Percentiles rank a stretch among this genome's conserved stretches.
phyloP scores from a whole-genome alignment of 2,113 vertebrate genomes.

The Nyctereutes procyonoides region DNA sequence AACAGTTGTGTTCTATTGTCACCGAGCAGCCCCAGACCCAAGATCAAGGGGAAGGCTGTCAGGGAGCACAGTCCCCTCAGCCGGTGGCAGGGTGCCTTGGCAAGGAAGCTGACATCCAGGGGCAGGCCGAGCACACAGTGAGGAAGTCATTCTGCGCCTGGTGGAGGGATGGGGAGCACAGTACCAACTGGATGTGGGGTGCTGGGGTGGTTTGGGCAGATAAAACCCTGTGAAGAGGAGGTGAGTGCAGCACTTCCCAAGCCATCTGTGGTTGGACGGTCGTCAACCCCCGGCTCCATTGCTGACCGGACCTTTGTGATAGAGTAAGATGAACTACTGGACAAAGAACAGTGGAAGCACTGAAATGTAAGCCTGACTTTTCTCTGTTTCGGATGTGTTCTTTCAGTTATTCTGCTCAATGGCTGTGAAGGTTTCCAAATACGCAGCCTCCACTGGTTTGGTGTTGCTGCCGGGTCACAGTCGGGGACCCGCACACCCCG shows the following conservation, averaged over 20 bases:
- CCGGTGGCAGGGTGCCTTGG: fast-evolving
- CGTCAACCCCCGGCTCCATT: too few relatives aligned
- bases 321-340: not conserved
- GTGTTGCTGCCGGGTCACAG: fast-evolving
- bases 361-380: not conserved
- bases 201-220: fast-evolving
- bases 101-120: not conserved
- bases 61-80: too few relatives aligned
- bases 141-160: fast-evolving
- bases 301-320: not conserved
- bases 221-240: not conserved
- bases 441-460: fast-evolving
- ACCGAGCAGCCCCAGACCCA: not conserved
- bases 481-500: fast-evolving
- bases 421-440: too few relatives aligned
- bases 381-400: not conserved
- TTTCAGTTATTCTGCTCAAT: too few relatives aligned
- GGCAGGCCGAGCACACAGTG: fast-evolving
- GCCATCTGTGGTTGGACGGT: not conserved
- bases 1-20: fast-evolving
- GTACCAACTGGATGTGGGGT: fast-evolving
- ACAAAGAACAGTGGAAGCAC: not conserved
- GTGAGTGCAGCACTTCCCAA: not conserved
- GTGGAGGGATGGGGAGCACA: fast-evolving
- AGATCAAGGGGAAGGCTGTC: not conserved